A percentile compares a stretch with the other conserved stretches of the same genome.
Conservation (phyloP, 2,888 invertebrate species). For the Andrena trimmerana region DNA sequence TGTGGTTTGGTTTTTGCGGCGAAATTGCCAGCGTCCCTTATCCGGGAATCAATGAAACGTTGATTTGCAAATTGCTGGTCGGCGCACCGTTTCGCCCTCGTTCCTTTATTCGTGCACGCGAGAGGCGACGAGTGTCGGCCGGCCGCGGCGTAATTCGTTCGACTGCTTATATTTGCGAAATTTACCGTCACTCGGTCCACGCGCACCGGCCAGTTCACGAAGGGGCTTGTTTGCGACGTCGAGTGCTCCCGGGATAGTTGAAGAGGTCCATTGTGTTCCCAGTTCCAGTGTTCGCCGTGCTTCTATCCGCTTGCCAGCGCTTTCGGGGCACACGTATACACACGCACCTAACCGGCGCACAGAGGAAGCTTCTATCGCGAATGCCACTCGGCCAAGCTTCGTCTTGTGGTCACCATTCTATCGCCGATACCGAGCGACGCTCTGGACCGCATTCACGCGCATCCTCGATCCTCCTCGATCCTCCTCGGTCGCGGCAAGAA, state of each 20-base stretch:
- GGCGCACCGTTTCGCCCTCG: background rate
- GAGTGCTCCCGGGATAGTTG: constrained; percentile 77
- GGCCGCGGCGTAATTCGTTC: constrained; percentile 65
- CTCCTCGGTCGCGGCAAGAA: constrained; percentile 28
- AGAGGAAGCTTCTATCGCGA: constrained; percentile 31
- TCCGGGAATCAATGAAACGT: background rate
- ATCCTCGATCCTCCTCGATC: constrained; percentile 16
- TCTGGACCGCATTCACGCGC: constrained; percentile 33
- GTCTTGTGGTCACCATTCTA: constrained; percentile 62
- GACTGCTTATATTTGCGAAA: constrained; percentile 74
- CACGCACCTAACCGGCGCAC: background rate
- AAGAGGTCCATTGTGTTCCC: constrained; percentile 78
- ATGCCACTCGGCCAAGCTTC: constrained; percentile 35
- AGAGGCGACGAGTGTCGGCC: constrained; percentile 54
- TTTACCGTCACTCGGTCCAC: constrained; percentile 69
- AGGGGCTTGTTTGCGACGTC: constrained; percentile 81
- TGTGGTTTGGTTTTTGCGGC: background rate
- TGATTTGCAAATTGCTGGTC: background rate
- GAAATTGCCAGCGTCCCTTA: background rate
- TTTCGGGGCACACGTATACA: constrained; percentile 60
- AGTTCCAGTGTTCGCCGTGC: constrained; percentile 71
- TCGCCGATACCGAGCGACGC: constrained; percentile 44
- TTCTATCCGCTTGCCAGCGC: constrained; percentile 76
- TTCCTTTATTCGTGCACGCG: too few relatives aligned
- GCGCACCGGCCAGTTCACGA: constrained; percentile 63